Evolutionary conservation across 2,888 invertebrate species (phyloP).

Genomic region (Parasteatoda lunata): DNA sequence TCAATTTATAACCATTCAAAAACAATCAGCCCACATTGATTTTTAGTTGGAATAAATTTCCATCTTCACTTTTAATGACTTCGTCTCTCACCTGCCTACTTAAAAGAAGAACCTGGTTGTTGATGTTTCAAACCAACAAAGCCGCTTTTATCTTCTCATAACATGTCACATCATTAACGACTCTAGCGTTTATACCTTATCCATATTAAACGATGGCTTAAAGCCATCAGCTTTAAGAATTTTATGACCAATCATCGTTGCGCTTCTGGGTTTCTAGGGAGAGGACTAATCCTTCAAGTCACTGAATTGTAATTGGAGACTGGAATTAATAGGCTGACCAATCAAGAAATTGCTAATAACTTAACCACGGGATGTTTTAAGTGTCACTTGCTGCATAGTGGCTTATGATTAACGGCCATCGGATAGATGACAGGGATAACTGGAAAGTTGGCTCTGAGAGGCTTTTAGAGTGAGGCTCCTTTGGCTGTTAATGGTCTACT

Average conservation of each 20-base stretch:
- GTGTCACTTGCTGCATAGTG: slow-evolving; percentile 26
- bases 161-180: not conserved
- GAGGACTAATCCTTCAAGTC: slow-evolving; percentile 58
- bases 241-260: slow-evolving; percentile 38
- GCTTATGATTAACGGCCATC: slow-evolving; percentile 39
- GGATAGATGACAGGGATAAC: slow-evolving; percentile 2
- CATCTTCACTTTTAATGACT: no score
- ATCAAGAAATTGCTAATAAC: slow-evolving; percentile 65
- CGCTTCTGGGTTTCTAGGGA: slow-evolving; percentile 35
- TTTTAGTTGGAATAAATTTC: no score
- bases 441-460: not conserved
- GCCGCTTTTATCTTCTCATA: no score
- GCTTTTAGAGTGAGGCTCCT: slow-evolving; percentile 9
- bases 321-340: slow-evolving; percentile 55
- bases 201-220: slow-evolving; percentile 54
- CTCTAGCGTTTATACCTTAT: slow-evolving; percentile 19
- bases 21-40: no score
- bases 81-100: no score
- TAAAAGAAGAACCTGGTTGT: no score
- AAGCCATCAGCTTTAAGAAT: slow-evolving; percentile 12
- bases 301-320: slow-evolving; percentile 56
- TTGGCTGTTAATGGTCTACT: slow-evolving; percentile 1
- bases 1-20: no score
- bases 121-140: no score
- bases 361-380: slow-evolving; percentile 47